Conservation (phyloP, 2,797 vertebrate species). For the Tangara arthus region DNA sequence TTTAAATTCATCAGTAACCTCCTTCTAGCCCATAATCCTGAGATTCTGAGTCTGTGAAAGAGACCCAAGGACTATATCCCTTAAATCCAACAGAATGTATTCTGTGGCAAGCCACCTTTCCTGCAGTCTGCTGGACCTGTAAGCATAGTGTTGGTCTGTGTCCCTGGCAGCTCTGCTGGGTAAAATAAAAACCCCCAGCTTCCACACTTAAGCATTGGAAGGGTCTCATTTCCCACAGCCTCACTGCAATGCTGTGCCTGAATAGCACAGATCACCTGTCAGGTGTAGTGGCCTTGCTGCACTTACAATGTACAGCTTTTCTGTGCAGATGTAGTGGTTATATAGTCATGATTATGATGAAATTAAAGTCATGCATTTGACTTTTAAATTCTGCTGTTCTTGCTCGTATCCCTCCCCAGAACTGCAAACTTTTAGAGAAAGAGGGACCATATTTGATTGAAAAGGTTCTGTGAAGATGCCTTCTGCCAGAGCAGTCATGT, state of each 20-base stretch:
- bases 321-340: not conserved
- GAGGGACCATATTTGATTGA: not conserved
- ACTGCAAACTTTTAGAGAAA: not conserved
- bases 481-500: not conserved
- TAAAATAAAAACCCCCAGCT: not conserved
- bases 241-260: not conserved
- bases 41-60: not conserved
- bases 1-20: not conserved
- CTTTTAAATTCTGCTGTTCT: not conserved
- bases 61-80: not conserved
- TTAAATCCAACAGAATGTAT: not conserved
- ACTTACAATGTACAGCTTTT: not conserved
- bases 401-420: not conserved
- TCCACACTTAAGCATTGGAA: not conserved
- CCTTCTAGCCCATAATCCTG: not conserved
- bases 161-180: not conserved
- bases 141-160: not conserved
- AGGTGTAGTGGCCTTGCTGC: not conserved
- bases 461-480: not conserved
- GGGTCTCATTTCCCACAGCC: not conserved
- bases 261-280: not conserved
- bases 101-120: not conserved
- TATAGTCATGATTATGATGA: rapidly evolving
- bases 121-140: not conserved
- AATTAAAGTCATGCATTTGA: not conserved